A percentile compares a stretch with the other conserved stretches of the same genome.
Conservation (phyloP, 2,797 vertebrate genomes). For the Podarcis lilfordi region DNA sequence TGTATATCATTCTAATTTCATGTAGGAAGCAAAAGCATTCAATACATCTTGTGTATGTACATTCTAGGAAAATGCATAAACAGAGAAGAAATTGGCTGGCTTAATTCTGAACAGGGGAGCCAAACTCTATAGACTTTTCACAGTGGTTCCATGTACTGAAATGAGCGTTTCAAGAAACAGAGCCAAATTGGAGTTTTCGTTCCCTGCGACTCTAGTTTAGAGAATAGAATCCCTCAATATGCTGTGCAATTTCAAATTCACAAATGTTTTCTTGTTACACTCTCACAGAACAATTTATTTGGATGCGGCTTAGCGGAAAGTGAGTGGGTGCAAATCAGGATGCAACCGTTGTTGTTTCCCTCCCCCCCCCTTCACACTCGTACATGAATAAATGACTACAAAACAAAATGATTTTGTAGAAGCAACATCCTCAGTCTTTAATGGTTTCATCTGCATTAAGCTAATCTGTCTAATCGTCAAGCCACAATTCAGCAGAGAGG, state of each 20-base stretch:
- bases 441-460: neutral
- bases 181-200: slow-evolving; percentile 54
- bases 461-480: neutral
- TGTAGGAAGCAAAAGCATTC: slow-evolving; percentile 59
- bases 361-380: neutral
- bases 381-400: slow-evolving; percentile 15
- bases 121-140: slow-evolving; percentile 62
- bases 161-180: slow-evolving; percentile 57
- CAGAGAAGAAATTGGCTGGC: slow-evolving; percentile 59
- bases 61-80: slow-evolving; percentile 53
- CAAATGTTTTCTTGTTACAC: neutral
- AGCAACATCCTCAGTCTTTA: neutral
- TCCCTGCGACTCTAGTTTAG: slow-evolving; percentile 52
- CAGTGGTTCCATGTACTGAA: slow-evolving; percentile 22
- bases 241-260: slow-evolving; percentile 37
- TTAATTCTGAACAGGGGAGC: slow-evolving; percentile 48
- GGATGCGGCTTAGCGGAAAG: slow-evolving; percentile 1
- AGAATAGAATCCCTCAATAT: slow-evolving; percentile 21
- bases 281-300: slow-evolving; percentile 10
- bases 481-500: neutral
- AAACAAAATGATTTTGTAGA: slow-evolving; percentile 14
- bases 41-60: neutral
- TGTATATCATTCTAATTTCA: slow-evolving; percentile 47
- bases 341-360: neutral
- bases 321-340: neutral